Evolutionary conservation across 2,888 invertebrate genomes (phyloP).

Genomic region (Drymonia ruficornis): DNA sequence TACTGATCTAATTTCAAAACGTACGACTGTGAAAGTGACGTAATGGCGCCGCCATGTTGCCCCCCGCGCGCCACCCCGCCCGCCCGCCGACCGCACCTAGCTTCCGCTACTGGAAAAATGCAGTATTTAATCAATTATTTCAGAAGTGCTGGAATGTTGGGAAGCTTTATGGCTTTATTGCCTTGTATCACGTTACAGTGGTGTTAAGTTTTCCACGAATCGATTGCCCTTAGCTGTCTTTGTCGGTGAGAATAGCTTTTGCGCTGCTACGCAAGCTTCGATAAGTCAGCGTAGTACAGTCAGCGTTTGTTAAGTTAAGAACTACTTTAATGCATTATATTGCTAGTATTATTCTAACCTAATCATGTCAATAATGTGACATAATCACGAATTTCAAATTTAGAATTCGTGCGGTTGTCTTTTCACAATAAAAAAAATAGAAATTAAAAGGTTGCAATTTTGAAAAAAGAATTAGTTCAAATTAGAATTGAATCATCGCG

Average conservation of each 20-base stretch:
- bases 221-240: constrained; percentile 41
- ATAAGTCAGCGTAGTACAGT: constrained; percentile 32
- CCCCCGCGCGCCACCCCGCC: constrained; percentile 48
- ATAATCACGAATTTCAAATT: too few species aligned
- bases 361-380: too few species aligned
- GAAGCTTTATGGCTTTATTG: constrained; percentile 44
- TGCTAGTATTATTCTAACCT: too few species aligned
- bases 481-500: too few species aligned
- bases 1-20: constrained; percentile 81
- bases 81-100: constrained; percentile 60
- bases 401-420: too few species aligned
- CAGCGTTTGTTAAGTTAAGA: constrained; percentile 3
- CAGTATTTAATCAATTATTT: constrained; percentile 76
- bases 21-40: constrained; percentile 79
- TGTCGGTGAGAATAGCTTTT: constrained; percentile 32
- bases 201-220: constrained; percentile 45
- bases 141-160: constrained; percentile 63
- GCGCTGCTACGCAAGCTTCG: constrained; percentile 23
- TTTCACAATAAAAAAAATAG: too few species aligned
- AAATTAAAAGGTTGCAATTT: too few species aligned
- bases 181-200: constrained; percentile 44
- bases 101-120: constrained; percentile 68
- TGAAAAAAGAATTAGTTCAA: too few species aligned
- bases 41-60: constrained; percentile 77
- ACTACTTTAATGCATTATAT: too few species aligned